phyloP scores from a whole-genome alignment of 2,113 vertebrate species.

The Chauna torquata region DNA sequence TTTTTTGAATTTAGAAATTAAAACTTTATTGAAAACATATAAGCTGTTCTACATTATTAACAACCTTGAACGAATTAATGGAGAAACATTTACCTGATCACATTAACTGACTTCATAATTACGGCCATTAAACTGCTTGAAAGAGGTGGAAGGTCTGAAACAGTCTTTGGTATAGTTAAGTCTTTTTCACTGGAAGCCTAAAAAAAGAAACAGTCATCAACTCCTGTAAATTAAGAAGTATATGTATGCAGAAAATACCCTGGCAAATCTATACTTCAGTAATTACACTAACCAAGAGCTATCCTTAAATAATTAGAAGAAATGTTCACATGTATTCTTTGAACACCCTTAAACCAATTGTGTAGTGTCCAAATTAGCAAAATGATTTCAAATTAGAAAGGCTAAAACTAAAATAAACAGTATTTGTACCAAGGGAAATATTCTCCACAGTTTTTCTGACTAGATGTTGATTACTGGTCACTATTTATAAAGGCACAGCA shows the following conservation, averaged over 20 bases:
- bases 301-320: background rate
- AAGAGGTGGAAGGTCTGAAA: constrained; percentile 87
- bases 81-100: constrained; percentile 81
- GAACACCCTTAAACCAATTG: background rate
- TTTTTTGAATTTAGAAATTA: background rate
- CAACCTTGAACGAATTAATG: background rate
- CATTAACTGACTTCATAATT: constrained; percentile 77
- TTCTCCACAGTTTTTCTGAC: background rate
- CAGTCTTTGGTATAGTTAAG: constrained; percentile 70
- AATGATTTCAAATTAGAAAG: background rate
- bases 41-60: background rate
- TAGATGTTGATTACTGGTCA: background rate
- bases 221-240: background rate
- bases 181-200: constrained; percentile 76
- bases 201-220: background rate
- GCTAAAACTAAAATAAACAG: background rate
- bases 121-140: constrained; percentile 81
- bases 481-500: background rate
- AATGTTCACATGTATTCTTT: background rate
- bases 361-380: background rate
- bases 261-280: background rate
- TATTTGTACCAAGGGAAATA: background rate
- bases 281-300: background rate
- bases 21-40: background rate
- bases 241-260: background rate